Base-by-base conservation (phyloP, 1,140 invertebrate genomes). In the Brachionus calyciflorus region DNA sequence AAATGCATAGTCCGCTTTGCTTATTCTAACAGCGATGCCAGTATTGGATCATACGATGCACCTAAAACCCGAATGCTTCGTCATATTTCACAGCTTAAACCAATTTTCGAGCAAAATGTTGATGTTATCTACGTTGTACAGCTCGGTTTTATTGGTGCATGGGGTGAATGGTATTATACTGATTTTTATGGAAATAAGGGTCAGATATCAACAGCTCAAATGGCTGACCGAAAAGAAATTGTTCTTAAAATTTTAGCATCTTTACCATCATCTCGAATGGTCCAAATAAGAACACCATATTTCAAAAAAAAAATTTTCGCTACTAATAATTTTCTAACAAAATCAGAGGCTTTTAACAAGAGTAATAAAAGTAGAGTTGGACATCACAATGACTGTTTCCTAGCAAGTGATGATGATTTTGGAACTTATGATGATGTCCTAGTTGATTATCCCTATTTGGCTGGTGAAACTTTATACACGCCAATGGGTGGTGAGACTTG, bases 381-480 rank as follows among this genome's bases (percentile, higher is more conserved):
- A 17, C 73, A 79, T 41, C 79, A 79, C 37, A 79, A 79, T 51
- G 79, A 79, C 41, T 79, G 79, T 65, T 79, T 79, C 68, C 24
- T 79, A 48, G 70, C 78, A 3, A 75, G 63, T 44, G 55, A 57
- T 49, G 41, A 57, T 53, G 79, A 79, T 49, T 68, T 77, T 26
- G 79, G 79, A 14, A 79, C 79, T 5, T 79, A 79, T 63, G 3
- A 30, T 14, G 49, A 79, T 53, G 69, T 65, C 19, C 21, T 49
- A 37, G 41, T 55, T 33, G 79, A 79, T 24, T 78, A 78, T 37
- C 79, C 78, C 3, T 79, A 79, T 55, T 73, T 78, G 17, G 40
- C 51, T 5, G 46, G 51, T 3, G 79, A 79, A 28, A 78, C 78
- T 3, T 17, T 73, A 6, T 78, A 78, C 33, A 70, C 65, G 1